Base-by-base conservation (phyloP, 2,113 vertebrate species). In the Merops nubicus region DNA sequence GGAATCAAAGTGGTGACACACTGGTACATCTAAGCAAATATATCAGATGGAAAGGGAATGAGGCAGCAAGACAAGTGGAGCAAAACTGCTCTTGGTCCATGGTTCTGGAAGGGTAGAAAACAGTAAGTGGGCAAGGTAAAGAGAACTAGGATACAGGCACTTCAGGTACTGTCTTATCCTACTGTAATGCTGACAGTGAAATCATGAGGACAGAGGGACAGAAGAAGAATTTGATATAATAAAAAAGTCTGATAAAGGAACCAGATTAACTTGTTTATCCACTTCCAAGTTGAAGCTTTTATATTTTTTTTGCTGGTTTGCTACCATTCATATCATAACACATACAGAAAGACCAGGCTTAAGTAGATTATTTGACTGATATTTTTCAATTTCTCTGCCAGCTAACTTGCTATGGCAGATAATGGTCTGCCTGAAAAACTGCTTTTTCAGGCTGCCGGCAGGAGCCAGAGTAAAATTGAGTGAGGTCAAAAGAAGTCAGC, bases 401-500 rank as follows among this genome's bases (percentile, higher is more conserved):
- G 94, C 87, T 94, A 85, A 96, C 96, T 96, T 96, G 65, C 81
- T 94, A 94, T 8, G 15, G 93, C 91, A 98, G 93, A 91, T 94
- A 97, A 98, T 94, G 90, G 92, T 68, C 68, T 95, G 84, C 91
- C 95, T 96, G 96, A 97, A 97, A 97, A 97, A 87, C 81, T 86
- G 86, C 85, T 95, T 97, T 97, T 97, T 96, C 89, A 93, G 92
- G 87, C 93, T 94, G 89, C 92, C 19, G 5, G 94, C 92, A 96
- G 70, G 60, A 97, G 84, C 85, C 89, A 62, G 76, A 91, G 85
- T 94, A 94, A 98, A 95, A 91, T 75, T 89, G 96, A 97, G 95
- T 97, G 93, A 97, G 91, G 89, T 93, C 96, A 97, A 94, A 96
- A 97, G 86, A 88, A 98, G 97, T 97, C 97, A 97, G 89, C 96